phyloP scores from a whole-genome alignment of 2,797 vertebrate genomes.

The Girardinus metallicus region DNA sequence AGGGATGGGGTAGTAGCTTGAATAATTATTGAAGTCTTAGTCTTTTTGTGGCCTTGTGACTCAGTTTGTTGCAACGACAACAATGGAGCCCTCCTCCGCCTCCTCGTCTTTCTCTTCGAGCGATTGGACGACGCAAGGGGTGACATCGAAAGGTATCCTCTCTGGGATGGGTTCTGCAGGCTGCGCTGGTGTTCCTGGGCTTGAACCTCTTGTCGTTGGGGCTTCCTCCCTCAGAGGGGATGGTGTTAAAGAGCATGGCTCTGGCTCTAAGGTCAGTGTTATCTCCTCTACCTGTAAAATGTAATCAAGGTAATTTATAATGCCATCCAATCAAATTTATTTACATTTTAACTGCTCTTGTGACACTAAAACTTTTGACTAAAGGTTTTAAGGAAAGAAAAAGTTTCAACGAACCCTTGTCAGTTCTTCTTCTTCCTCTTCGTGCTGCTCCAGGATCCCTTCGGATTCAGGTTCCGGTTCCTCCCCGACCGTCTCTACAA shows the following conservation, averaged over 20 bases:
- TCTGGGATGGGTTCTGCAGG: slow-evolving; percentile 57
- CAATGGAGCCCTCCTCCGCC: slow-evolving; percentile 66
- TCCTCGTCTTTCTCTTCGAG: slow-evolving; percentile 88
- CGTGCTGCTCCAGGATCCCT: slow-evolving; percentile 78
- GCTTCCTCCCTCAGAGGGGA: slow-evolving; percentile 85
- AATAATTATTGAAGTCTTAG: slow-evolving; percentile 73
- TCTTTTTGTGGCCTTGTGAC: slow-evolving; percentile 9
- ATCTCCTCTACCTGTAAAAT: slow-evolving; percentile 84
- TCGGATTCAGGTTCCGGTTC: slow-evolving; percentile 81
- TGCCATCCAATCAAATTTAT: not conserved
- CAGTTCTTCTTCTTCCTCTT: slow-evolving; percentile 78
- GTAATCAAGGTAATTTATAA: not conserved
- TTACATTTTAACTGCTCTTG: not conserved
- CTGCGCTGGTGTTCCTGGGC: slow-evolving; percentile 66
- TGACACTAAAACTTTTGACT: not conserved
- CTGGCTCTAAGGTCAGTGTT: slow-evolving; percentile 89
- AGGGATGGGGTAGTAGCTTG: slow-evolving; percentile 68
- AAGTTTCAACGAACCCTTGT: slow-evolving; percentile 58
- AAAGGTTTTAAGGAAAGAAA: not conserved
- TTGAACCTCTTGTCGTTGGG: slow-evolving; percentile 77
- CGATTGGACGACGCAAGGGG: slow-evolving; percentile 88
- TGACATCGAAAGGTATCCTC: slow-evolving; percentile 87
- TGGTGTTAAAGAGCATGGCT: slow-evolving; percentile 80
- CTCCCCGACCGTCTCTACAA: slow-evolving; percentile 77
- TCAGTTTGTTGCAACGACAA: slow-evolving; percentile 77